Evolutionary conservation across 2,113 vertebrate species (phyloP).

Genomic region (Psittacus erithacus): DNA sequence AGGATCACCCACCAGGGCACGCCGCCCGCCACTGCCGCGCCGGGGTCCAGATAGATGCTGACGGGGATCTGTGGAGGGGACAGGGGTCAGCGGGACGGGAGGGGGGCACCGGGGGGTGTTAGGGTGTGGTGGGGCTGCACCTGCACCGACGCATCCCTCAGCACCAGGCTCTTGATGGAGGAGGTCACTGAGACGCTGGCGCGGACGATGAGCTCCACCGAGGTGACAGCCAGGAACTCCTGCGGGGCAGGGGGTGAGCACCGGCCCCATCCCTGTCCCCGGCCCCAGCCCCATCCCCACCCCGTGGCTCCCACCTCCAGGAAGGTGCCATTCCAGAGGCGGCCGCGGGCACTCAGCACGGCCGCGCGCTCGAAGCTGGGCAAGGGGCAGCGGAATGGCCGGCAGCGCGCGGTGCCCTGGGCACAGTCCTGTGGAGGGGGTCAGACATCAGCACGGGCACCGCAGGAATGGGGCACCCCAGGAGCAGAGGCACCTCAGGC

Average conservation of each 20-base stretch:
- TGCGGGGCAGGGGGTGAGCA: neutral
- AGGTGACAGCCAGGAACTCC: conserved; percentile 86
- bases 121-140: conserved; percentile 43
- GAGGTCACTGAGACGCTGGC: conserved; percentile 91
- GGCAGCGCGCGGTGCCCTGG: conserved; percentile 82
- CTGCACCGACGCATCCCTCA: conserved; percentile 83
- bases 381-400: conserved; percentile 86
- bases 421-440: conserved; percentile 82
- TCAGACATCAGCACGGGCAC: neutral
- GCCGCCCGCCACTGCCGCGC: conserved; percentile 74
- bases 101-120: neutral
- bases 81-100: neutral
- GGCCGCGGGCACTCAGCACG: conserved; percentile 81
- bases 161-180: conserved; percentile 84
- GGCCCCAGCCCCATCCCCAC: neutral
- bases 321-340: conserved; percentile 93
- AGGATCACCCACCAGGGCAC: conserved; percentile 94
- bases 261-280: neutral
- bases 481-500: rapidly evolving
- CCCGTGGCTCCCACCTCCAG: conserved; percentile 80
- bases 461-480: no score
- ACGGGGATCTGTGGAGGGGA: conserved; percentile 79
- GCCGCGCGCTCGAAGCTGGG: conserved; percentile 84
- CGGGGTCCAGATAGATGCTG: conserved; percentile 87
- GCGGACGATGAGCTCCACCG: conserved; percentile 85